Evolutionary conservation across 2,888 invertebrate species (phyloP), one percentile per base, ranked within the genome.

Genomic region (Xanthia togata): DNA sequence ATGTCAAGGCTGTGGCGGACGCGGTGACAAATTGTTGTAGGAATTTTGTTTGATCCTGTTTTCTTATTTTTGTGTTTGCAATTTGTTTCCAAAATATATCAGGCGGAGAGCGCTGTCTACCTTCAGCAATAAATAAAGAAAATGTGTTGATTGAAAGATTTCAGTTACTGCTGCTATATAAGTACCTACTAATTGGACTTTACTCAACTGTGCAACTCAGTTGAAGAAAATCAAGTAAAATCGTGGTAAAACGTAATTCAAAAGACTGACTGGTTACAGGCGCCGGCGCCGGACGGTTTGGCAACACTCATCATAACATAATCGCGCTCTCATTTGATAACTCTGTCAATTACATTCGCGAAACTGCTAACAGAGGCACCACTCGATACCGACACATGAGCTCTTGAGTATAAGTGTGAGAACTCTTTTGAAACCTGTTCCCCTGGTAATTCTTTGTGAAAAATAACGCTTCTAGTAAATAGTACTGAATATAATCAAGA

Each of bases 401-500:
- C 85, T 76, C 85, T 83, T 76, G 77, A 82, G 71, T 71, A 57
- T 76, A 67, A 81, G 83, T 87, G 87, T 87, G 87, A 85, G 87
- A 87, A 87, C 76, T 70, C 55, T 76, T 62, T 31, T 57, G 20
- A 73, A 68, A 41, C 9, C 47, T 78, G 74, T 70, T 83, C 69
- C 60, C 71, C 81, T 76, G 65, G 60, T 68, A 5, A 23, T 57
- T 60, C n/a, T 57, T 47, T 35, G 17, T n/a, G 0, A 1, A 41
- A 57, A 70, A 70, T 62, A 44, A 14, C 6, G 5, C 23, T 55
- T 65, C 0, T 79, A 59, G 17, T 12, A n/a, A n/a, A n/a, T n/a
- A n/a, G n/a, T n/a, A n/a, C n/a, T n/a, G n/a, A n/a, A n/a, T n/a
- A n/a, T n/a, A n/a, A n/a, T n/a, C n/a, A n/a, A n/a, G n/a, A n/a